Conservation (phyloP, 2,888 invertebrate genomes). For the Spilosoma lubricipeda region DNA sequence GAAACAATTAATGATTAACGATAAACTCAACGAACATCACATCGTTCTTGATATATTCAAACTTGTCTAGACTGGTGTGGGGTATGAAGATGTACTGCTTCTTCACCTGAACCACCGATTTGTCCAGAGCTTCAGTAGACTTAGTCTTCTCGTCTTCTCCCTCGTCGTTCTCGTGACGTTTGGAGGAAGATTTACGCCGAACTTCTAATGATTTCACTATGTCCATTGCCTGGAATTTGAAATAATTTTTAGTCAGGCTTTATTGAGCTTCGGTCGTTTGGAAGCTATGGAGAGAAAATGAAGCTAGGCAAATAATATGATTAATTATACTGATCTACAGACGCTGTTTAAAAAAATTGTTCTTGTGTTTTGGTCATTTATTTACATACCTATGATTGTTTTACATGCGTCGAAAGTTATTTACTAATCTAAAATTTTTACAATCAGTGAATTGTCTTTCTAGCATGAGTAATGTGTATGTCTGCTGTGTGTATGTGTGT, state of each 20-base stretch:
- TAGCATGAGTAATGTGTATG: too few species aligned
- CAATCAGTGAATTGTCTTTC: too few species aligned
- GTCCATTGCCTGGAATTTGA: slow-evolving; percentile 82
- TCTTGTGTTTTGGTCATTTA: too few species aligned
- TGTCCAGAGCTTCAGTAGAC: slow-evolving; percentile 71
- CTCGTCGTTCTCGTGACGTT: slow-evolving; percentile 74
- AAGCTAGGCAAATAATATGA: not conserved
- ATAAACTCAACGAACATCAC: slow-evolving; percentile 87
- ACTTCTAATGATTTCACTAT: slow-evolving; percentile 87
- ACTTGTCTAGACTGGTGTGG: slow-evolving; percentile 87
- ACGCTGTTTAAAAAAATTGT: too few species aligned
- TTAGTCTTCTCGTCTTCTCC: slow-evolving; percentile 61
- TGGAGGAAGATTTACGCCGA: slow-evolving; percentile 76
- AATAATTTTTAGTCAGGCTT: not conserved
- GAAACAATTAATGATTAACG: slow-evolving; percentile 62
- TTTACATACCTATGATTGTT: too few species aligned
- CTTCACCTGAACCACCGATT: slow-evolving; percentile 72
- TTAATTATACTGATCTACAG: too few species aligned
- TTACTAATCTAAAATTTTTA: too few species aligned
- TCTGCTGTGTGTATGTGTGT: too few species aligned
- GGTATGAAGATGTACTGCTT: slow-evolving; percentile 89
- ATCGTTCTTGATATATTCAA: slow-evolving; percentile 87
- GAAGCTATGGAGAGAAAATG: not conserved
- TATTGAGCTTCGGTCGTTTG: not conserved
- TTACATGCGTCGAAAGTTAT: too few species aligned